Conservation (phyloP, 2,797 vertebrate genomes). For the Remorina albescens region DNA sequence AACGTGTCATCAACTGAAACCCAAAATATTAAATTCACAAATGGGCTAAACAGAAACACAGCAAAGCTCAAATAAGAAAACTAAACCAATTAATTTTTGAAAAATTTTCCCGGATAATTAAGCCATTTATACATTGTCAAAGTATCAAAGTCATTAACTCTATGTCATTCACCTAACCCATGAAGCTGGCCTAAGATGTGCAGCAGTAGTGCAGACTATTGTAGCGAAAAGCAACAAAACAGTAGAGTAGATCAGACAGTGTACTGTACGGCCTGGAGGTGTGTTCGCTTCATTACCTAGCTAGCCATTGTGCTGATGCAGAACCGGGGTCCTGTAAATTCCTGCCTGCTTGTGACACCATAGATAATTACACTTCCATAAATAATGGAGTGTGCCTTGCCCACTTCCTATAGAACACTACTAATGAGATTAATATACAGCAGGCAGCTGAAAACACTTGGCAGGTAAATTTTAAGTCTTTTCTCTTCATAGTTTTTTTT, state of each 20-base stretch:
- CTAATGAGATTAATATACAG: constrained; percentile 82
- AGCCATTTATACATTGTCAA: background rate
- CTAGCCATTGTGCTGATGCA: constrained; percentile 81
- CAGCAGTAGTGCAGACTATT: background rate
- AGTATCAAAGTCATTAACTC: background rate
- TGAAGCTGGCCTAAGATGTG: background rate
- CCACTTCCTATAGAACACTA: constrained; percentile 76
- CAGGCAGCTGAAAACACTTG: constrained; percentile 63
- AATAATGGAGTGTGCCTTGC: constrained; percentile 82
- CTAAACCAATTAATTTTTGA: background rate
- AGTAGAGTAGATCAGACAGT: constrained; percentile 63
- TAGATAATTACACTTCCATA: constrained; percentile 84
- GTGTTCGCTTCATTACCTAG: constrained; percentile 79
- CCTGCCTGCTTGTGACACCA: constrained; percentile 81
- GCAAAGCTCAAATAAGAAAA: background rate
- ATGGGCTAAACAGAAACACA: background rate
- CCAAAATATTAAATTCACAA: background rate
- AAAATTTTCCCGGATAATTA: background rate
- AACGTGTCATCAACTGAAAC: background rate
- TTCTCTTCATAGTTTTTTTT: constrained; percentile 1
- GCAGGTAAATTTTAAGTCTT: constrained; percentile 62
- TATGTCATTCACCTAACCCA: background rate
- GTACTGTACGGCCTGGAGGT: constrained; percentile 72
- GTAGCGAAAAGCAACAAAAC: constrained; percentile 47
- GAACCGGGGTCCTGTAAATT: constrained; percentile 82